These are phyloP conservation scores for Ornithoptera priamus DNA, from an alignment of 2,888 invertebrate species.

Conservation along the genomic window DNA sequence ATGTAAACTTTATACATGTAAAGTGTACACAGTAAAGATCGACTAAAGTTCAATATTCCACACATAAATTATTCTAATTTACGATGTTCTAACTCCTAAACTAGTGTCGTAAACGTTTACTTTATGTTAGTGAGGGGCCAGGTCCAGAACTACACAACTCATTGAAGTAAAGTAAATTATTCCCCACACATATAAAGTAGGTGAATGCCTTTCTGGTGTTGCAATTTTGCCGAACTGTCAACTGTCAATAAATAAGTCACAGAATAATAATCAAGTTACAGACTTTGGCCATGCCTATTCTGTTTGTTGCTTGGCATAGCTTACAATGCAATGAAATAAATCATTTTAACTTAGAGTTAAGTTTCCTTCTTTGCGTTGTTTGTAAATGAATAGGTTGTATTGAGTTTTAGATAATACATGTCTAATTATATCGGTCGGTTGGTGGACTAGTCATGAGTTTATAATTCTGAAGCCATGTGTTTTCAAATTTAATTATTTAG, in stretches of 20 bases:
- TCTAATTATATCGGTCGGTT: slow-evolving; percentile 2
- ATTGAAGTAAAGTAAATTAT: slow-evolving; percentile 28
- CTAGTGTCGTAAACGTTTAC: slow-evolving; percentile 26
- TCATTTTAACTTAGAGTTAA: slow-evolving; percentile 55
- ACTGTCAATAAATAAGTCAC: slow-evolving; percentile 58
- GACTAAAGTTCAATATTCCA: slow-evolving; percentile 29
- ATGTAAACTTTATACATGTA: slow-evolving; percentile 6
- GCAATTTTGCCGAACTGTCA: slow-evolving; percentile 34
- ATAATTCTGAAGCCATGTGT: neutral
- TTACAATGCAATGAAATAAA: slow-evolving; percentile 57
- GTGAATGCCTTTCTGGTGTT: slow-evolving; percentile 27
- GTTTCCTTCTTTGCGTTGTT: slow-evolving; percentile 50
- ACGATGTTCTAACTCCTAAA: slow-evolving; percentile 25
- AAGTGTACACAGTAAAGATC: slow-evolving; percentile 18
- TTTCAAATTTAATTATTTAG: neutral
- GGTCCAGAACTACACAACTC: slow-evolving; percentile 20
- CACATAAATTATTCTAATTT: slow-evolving; percentile 25
- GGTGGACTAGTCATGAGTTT: neutral
- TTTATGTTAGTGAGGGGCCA: slow-evolving; percentile 25
- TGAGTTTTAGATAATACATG: slow-evolving; percentile 15
- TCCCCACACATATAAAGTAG: slow-evolving; percentile 28
- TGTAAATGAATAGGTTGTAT: slow-evolving; percentile 36
- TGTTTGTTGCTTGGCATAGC: slow-evolving; percentile 59
- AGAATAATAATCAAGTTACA: slow-evolving; percentile 61
- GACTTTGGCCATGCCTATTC: slow-evolving; percentile 51